phyloP scores from a whole-genome alignment of 2,113 vertebrate species.

The Numida meleagris region DNA sequence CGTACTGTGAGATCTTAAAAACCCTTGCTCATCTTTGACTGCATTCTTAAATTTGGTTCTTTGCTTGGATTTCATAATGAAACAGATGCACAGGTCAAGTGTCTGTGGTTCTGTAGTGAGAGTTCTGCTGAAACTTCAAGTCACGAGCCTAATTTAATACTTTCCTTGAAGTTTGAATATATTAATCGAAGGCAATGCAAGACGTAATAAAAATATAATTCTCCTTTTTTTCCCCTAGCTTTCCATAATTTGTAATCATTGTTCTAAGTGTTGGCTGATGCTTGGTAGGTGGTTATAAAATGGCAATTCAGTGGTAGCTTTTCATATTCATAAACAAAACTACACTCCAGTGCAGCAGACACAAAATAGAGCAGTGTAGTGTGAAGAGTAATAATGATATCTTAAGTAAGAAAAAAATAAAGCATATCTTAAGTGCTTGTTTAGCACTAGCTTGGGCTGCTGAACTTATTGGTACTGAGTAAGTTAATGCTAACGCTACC shows the following conservation, averaged over 20 bases:
- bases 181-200: background rate
- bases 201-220: background rate
- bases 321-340: accelerated
- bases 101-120: background rate
- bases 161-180: background rate
- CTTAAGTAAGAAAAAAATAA: too few relatives aligned
- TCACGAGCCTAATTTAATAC: background rate
- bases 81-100: background rate
- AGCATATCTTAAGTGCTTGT: background rate
- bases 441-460: background rate
- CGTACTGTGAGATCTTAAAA: background rate
- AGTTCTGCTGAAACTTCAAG: background rate
- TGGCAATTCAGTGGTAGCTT: background rate
- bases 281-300: background rate
- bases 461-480: background rate
- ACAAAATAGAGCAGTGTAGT: accelerated
- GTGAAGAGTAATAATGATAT: background rate
- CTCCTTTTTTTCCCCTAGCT: background rate
- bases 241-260: background rate
- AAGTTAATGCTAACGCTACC: background rate
- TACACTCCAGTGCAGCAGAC: accelerated
- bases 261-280: background rate
- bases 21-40: accelerated
- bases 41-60: background rate
- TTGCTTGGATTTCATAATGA: background rate